Evolutionary conservation across 2,888 invertebrate genomes (phyloP), one percentile per base, ranked within the genome.

Genomic region (Cremastinae sp.): DNA sequence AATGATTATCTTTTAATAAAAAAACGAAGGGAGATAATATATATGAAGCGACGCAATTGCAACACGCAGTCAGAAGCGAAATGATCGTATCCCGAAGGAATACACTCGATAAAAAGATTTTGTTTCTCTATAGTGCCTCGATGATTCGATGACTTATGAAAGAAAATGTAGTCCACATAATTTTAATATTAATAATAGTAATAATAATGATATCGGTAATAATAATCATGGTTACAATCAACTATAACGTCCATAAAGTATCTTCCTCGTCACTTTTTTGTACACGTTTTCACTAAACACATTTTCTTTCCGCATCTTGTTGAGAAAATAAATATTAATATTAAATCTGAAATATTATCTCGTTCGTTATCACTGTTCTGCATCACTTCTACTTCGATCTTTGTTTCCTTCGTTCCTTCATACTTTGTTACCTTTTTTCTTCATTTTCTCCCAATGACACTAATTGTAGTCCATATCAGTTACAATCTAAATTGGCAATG

Each of bases 291-390:
- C 28, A 85, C 85, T 88, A 87, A 88, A 88, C 87, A 86, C 84
- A 86, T 87, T 86, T 84, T 83, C 28, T 83, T 85, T 84, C 79
- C 80, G 81, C 81, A 82, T 82, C 82, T 82, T 84, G 83, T 86
- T 87, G 86, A 88, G 87, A 88, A 88, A 88, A 88, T 88, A 88
- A 88, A 88, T 88, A 88, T 85, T 88, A 88, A 88, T 87, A 88
- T 88, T 88, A 88, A 88, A 88, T 88, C 85, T 86, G 86, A 88
- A 87, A 85, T 85, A 85, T 88, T 84, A 83, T 84, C 82, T 84
- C 81, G 81, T 81, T 84, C 81, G 78, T 86, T 82, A 84, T 85
- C 82, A 83, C 82, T 81, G 81, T 81, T 82, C 79, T 78, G 76
- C 80, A 82, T 80, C 82, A 76, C 80, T 80, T 79, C 75, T 62